Evolutionary conservation across 2,888 invertebrate genomes (phyloP).

Genomic region (Protonemura montana): DNA sequence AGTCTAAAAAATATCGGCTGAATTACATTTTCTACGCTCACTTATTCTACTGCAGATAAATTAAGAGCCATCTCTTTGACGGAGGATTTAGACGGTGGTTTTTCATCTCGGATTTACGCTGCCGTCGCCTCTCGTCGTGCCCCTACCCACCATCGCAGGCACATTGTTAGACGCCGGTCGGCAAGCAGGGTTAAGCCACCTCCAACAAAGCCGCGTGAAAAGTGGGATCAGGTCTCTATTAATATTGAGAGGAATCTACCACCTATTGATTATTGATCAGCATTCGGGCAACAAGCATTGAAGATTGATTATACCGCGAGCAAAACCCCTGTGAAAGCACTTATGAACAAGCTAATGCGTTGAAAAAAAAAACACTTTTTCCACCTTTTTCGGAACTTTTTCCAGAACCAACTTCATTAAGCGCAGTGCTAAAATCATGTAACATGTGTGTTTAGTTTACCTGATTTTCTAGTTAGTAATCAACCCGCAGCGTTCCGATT

Average conservation of each 20-base stretch:
- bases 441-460: not conserved
- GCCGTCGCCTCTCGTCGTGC: not conserved
- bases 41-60: conserved; percentile 7
- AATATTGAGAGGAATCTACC: conserved; percentile 8
- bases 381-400: not conserved
- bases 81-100: not conserved
- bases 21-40: not conserved
- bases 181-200: conserved; percentile 27
- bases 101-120: conserved; percentile 13
- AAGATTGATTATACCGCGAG: not conserved
- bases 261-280: conserved; percentile 14
- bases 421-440: not conserved
- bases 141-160: not conserved
- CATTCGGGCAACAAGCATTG: not conserved
- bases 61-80: conserved; percentile 3
- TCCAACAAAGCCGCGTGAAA: not conserved
- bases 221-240: conserved; percentile 14
- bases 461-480: not conserved
- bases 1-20: not conserved
- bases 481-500: not conserved
- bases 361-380: not conserved
- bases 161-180: conserved; percentile 15
- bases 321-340: not conserved
- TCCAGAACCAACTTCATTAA: not conserved
- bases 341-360: not conserved